phyloP scores from a whole-genome alignment of 23 tunicate species.

The Botrylloides violaceus region DNA sequence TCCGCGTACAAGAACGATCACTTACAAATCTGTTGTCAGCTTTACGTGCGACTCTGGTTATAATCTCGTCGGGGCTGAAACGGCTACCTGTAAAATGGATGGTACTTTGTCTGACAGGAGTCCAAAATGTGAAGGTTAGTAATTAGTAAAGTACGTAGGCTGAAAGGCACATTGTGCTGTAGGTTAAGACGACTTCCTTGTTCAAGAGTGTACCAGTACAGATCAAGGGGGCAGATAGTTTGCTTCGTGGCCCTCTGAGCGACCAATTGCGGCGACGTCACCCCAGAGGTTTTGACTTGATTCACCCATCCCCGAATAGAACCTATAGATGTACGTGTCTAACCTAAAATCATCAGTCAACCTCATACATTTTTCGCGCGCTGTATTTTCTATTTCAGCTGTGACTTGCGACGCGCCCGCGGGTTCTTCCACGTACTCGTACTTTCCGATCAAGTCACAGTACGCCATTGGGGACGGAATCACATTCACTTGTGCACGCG shows the following conservation, averaged over 20 bases:
- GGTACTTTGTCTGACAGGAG: constrained; percentile 20
- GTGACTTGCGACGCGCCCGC: constrained; percentile 5
- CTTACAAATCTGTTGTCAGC: constrained; percentile 9
- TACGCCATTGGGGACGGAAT: constrained; percentile 17
- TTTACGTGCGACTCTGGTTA: constrained; percentile 25
- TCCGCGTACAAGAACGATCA: not conserved
- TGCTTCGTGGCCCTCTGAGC: no score
- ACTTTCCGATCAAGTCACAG: not conserved
- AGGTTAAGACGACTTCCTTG: no score
- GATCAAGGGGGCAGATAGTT: no score
- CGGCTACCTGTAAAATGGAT: constrained; percentile 16
- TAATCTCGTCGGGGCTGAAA: constrained; percentile 21
- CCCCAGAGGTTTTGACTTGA: no score
- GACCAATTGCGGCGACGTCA: no score
- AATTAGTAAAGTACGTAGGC: no score
- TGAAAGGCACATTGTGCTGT: no score
- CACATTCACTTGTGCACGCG: constrained; percentile 13
- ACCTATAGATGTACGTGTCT: no score
- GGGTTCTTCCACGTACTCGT: not conserved
- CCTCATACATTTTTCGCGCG: no score
- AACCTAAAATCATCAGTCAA: no score
- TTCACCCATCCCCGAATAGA: no score
- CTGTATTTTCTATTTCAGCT: constrained; percentile 18
- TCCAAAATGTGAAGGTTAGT: constrained; percentile 38
- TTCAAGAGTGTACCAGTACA: no score